Conservation (phyloP, 1,140 invertebrate species). For the Laodelphax striatellus region DNA sequence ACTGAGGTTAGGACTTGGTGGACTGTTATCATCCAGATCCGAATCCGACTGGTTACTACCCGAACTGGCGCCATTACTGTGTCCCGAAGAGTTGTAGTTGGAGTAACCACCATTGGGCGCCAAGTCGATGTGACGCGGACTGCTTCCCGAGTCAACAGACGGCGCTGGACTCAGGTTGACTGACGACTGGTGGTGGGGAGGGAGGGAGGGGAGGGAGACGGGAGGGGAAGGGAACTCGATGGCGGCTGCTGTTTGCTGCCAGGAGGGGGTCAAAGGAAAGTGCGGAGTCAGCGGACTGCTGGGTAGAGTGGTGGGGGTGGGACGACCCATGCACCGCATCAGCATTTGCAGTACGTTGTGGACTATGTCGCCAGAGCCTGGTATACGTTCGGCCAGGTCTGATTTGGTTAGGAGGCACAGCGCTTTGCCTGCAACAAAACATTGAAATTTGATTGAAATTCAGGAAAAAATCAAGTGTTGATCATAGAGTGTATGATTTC, state of each 20-base stretch:
- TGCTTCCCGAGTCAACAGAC: slow-evolving; percentile 27
- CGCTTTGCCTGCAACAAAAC: slow-evolving; percentile 59
- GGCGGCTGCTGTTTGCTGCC: slow-evolving; percentile 51
- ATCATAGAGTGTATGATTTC: too few relatives aligned
- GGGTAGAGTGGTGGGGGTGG: slow-evolving; percentile 58
- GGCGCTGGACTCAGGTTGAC: slow-evolving; percentile 82
- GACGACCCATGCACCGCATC: slow-evolving; percentile 36
- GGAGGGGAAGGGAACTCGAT: slow-evolving; percentile 26
- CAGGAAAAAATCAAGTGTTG: too few relatives aligned
- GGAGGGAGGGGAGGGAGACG: not conserved
- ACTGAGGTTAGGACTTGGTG: slow-evolving; percentile 18
- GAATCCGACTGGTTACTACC: not conserved
- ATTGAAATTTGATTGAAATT: too few relatives aligned
- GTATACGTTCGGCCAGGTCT: slow-evolving; percentile 80
- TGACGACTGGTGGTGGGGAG: slow-evolving; percentile 33
- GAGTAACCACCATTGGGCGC: not conserved
- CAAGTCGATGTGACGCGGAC: not conserved
- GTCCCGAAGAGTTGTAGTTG: not conserved
- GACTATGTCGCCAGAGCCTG: slow-evolving; percentile 82
- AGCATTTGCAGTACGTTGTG: slow-evolving; percentile 87
- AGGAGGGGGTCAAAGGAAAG: slow-evolving; percentile 41
- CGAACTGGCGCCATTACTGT: not conserved
- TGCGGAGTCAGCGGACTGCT: slow-evolving; percentile 78
- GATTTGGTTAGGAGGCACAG: slow-evolving; percentile 78
- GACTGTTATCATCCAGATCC: slow-evolving; percentile 6